phyloP scores from a whole-genome alignment of 2,888 invertebrate species.

The Biston stratarius region DNA sequence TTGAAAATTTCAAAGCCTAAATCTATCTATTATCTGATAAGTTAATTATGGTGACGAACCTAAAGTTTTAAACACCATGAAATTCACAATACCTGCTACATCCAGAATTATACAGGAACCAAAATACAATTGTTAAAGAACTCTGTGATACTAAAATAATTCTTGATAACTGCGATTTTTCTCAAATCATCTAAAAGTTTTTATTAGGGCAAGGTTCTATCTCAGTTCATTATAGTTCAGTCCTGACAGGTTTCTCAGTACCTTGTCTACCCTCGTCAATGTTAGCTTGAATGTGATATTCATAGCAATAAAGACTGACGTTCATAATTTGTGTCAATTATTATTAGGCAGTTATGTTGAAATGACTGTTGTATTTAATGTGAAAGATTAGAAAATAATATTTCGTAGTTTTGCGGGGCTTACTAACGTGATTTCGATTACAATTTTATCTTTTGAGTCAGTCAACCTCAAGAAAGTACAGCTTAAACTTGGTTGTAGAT shows the following conservation, averaged over 20 bases:
- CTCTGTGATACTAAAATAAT: constrained; percentile 6
- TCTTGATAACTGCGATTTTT: not conserved
- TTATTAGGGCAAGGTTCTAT: constrained; percentile 17
- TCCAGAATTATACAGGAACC: not conserved
- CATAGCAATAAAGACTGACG: constrained; percentile 36
- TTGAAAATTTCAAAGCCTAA: too few relatives aligned
- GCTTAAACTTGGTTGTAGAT: too few relatives aligned
- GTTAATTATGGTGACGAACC: not conserved
- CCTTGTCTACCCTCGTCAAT: constrained; percentile 34
- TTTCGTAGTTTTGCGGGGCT: too few relatives aligned
- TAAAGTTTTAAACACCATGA: not conserved
- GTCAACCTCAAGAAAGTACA: too few relatives aligned
- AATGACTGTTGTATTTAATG: not conserved
- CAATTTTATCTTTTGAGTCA: too few relatives aligned
- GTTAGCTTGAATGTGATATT: constrained; percentile 27
- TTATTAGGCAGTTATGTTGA: constrained; percentile 22
- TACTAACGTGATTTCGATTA: too few relatives aligned
- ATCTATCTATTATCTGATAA: too few relatives aligned
- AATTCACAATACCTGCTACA: constrained; percentile 17
- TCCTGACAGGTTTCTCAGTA: constrained; percentile 28
- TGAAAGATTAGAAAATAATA: not conserved
- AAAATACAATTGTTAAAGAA: constrained; percentile 8
- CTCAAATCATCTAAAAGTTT: not conserved
- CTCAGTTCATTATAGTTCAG: constrained; percentile 3
- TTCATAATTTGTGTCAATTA: constrained; percentile 38